Evolutionary conservation across 2,113 vertebrate genomes (phyloP).

Genomic region (Apistogramma diplotaenia): DNA sequence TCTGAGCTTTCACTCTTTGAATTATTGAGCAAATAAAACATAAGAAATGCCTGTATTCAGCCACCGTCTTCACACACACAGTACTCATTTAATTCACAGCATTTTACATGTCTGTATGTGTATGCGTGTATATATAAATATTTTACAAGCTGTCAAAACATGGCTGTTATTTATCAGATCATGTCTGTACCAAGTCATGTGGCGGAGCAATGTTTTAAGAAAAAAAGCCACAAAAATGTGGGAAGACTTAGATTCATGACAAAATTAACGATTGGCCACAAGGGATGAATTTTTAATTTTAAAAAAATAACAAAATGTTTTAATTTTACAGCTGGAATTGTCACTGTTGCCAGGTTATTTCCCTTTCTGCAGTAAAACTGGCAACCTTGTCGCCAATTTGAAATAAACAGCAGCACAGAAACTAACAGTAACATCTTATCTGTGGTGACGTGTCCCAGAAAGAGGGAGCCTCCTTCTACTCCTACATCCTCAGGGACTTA

Average conservation of each 20-base stretch:
- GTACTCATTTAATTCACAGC: background rate
- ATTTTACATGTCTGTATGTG: background rate
- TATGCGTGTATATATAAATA: no score
- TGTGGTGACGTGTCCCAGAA: conserved; percentile 72
- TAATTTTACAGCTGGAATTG: no score
- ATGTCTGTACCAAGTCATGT: background rate
- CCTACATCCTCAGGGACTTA: background rate
- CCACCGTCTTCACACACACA: background rate
- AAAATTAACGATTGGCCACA: background rate
- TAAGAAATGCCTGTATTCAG: background rate
- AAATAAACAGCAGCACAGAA: background rate
- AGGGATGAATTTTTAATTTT: background rate
- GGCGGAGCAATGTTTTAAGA: background rate
- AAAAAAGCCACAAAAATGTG: background rate
- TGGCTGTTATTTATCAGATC: background rate
- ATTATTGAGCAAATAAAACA: background rate
- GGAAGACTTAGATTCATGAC: background rate
- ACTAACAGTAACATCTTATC: conserved; percentile 1
- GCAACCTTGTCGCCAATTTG: background rate
- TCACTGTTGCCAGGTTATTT: no score
- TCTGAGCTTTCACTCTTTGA: background rate
- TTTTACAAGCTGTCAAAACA: no score
- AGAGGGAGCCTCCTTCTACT: background rate
- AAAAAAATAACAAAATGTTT: background rate
- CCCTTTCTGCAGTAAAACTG: background rate